A percentile compares a stretch with the other conserved stretches of the same genome.
phyloP scores from a whole-genome alignment of 1,140 invertebrate genomes.

The Drosophila littoralis region DNA sequence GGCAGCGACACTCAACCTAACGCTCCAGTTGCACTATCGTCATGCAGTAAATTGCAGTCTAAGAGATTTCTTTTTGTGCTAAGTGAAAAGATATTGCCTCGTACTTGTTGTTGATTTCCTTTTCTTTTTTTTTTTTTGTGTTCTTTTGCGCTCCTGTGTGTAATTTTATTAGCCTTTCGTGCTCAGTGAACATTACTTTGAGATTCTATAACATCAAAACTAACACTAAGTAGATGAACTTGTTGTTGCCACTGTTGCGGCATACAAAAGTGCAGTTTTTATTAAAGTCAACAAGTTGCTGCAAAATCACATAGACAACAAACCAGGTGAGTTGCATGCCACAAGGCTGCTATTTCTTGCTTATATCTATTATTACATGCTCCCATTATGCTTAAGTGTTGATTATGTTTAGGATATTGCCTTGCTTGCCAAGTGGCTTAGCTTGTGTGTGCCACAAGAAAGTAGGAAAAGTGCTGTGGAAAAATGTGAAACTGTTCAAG shows the following conservation, averaged over 20 bases:
- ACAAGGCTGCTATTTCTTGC: constrained; percentile 21
- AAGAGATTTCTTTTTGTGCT: constrained; percentile 29
- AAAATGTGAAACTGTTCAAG: neutral
- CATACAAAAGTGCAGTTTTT: constrained; percentile 59
- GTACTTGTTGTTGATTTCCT: neutral
- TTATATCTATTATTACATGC: constrained; percentile 24
- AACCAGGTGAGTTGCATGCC: constrained; percentile 63
- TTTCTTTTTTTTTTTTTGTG: constrained; percentile 39
- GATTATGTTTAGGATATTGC: constrained; percentile 51
- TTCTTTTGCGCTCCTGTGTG: constrained; percentile 30
- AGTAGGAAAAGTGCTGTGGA: neutral
- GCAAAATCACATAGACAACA: constrained; percentile 52
- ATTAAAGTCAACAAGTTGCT: constrained; percentile 81
- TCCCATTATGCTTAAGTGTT: constrained; percentile 48
- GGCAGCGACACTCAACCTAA: constrained; percentile 32
- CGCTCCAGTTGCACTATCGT: constrained; percentile 1
- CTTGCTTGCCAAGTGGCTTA: constrained; percentile 11
- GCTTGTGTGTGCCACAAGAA: neutral
- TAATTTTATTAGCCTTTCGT: constrained; percentile 44
- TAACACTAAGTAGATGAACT: constrained; percentile 59
- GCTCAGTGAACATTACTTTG: constrained; percentile 55
- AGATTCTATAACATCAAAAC: constrained; percentile 45
- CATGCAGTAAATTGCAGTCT: constrained; percentile 12
- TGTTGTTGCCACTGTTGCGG: constrained; percentile 53
- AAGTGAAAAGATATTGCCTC: constrained; percentile 22